Percentiles rank a stretch among this genome's conserved stretches.
These are phyloP conservation scores for Nephrotoma flavescens DNA, from an alignment of 2,888 invertebrate genomes.

Conservation along the genomic window DNA sequence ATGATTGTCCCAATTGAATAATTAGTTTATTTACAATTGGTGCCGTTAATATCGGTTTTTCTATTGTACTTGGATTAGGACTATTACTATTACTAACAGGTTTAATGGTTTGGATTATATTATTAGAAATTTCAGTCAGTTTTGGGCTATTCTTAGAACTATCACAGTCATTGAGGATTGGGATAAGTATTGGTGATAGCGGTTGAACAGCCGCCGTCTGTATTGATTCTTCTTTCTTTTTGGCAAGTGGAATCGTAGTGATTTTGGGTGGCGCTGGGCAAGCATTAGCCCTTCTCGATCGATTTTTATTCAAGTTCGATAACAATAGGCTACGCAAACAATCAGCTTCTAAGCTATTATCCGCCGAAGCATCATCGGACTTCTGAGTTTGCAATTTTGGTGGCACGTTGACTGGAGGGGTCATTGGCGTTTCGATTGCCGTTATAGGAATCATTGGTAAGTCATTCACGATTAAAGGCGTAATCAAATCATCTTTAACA, in stretches of 20 bases:
- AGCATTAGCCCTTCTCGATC: neutral
- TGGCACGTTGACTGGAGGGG: neutral
- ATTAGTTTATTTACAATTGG: neutral
- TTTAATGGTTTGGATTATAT: neutral
- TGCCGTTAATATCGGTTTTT: neutral
- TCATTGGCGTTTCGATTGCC: neutral
- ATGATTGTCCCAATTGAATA: neutral
- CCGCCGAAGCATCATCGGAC: neutral
- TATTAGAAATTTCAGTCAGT: neutral
- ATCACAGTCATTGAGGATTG: neutral
- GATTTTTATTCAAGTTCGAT: conserved; percentile 17
- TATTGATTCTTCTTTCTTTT: neutral
- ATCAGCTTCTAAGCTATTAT: conserved; percentile 16
- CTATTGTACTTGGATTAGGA: neutral
- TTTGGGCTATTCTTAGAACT: neutral
- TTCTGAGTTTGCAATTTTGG: neutral
- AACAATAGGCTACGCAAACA: conserved; percentile 19
- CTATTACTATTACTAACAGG: neutral
- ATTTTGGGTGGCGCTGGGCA: neutral
- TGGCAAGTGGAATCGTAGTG: neutral
- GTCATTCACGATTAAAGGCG: neutral
- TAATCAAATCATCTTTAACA: neutral
- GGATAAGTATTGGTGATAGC: neutral
- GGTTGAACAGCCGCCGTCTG: neutral
- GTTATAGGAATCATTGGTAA: neutral